Conservation (phyloP, 2,888 invertebrate species). For the Harpalus rufipes region DNA sequence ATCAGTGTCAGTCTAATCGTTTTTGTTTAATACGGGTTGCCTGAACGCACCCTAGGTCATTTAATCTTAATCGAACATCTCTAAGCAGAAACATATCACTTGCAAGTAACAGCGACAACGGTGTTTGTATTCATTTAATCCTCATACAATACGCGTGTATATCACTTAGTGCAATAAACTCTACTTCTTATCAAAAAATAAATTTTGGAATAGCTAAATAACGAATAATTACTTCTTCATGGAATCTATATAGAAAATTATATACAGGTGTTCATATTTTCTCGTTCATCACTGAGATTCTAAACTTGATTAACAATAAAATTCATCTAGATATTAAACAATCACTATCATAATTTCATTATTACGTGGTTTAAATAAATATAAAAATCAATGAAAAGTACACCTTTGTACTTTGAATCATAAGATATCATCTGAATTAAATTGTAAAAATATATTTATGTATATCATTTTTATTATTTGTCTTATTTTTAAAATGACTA, state of each 20-base stretch:
- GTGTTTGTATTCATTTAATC: slow-evolving; percentile 15
- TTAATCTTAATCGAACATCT: slow-evolving; percentile 22
- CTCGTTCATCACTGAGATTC: slow-evolving; percentile 25
- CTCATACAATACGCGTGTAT: slow-evolving; percentile 23
- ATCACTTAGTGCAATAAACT: slow-evolving; percentile 42
- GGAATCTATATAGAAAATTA: slow-evolving; percentile 49
- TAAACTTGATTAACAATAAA: background rate
- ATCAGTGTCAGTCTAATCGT: slow-evolving; percentile 43
- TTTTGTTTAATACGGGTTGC: slow-evolving; percentile 36
- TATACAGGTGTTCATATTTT: slow-evolving; percentile 25
- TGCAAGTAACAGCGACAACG: slow-evolving; percentile 41
- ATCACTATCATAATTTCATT: background rate
- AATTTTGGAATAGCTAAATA: slow-evolving; percentile 53
- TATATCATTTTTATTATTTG: slow-evolving; percentile 3
- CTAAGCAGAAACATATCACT: slow-evolving; percentile 49
- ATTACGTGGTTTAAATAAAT: too few relatives aligned
- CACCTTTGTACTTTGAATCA: background rate
- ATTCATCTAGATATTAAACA: background rate
- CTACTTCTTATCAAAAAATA: slow-evolving; percentile 44
- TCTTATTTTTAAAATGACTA: slow-evolving; percentile 21
- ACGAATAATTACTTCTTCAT: slow-evolving; percentile 52
- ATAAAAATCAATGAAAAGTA: background rate
- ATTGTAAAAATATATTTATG: slow-evolving; percentile 21
- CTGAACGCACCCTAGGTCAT: slow-evolving; percentile 16
- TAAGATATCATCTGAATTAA: background rate